A percentile compares a stretch with the other conserved stretches of the same genome.
phyloP scores from a whole-genome alignment of 2,113 vertebrate genomes.

The Heterocephalus glaber region DNA sequence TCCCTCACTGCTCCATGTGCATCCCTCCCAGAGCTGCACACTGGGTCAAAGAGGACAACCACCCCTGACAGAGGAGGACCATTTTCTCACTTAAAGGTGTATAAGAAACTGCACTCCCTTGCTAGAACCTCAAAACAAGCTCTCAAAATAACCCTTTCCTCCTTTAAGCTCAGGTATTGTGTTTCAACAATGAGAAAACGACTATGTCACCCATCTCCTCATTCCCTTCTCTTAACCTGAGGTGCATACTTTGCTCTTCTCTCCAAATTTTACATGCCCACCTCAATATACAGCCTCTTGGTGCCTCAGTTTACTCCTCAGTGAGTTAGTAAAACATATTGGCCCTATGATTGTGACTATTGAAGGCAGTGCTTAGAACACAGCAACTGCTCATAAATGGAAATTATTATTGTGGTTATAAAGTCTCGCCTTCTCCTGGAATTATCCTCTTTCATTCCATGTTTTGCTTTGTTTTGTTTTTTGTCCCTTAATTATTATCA shows the following conservation, averaged over 20 bases:
- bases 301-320: neutral
- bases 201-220: neutral
- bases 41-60: neutral
- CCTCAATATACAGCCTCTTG: neutral
- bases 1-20: neutral
- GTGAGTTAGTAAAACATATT: neutral
- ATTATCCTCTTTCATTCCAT: neutral
- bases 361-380: neutral
- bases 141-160: neutral
- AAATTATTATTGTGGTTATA: neutral
- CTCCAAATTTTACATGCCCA: neutral
- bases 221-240: neutral
- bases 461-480: neutral
- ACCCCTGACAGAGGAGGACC: neutral
- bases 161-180: neutral
- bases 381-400: neutral
- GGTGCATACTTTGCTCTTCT: neutral
- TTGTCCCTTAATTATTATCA: neutral
- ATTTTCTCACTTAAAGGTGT: neutral
- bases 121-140: neutral
- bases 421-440: neutral
- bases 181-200: neutral
- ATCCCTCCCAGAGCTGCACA: neutral
- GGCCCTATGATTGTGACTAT: neutral
- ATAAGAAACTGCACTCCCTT: neutral